A percentile compares a stretch with the other conserved stretches of the same genome.
These are phyloP conservation scores for Neria commutata DNA, from an alignment of 2,888 invertebrate genomes.

Conservation along the genomic window DNA sequence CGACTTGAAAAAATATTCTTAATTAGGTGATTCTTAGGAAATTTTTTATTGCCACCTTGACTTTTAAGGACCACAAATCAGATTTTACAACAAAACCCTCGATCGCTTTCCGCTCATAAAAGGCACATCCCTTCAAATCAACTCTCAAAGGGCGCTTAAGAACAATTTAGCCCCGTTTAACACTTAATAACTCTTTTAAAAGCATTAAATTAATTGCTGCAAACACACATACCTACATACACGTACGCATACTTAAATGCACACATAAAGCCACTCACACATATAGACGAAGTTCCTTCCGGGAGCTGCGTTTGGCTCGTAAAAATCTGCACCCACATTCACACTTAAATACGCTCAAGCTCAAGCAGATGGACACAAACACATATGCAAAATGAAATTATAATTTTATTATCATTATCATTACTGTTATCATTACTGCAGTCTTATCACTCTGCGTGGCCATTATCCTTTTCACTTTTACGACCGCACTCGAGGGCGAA, in stretches of 20 bases:
- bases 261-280: no score
- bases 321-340: slow-evolving; percentile 16
- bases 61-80: no score
- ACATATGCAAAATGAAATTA: slow-evolving; percentile 49
- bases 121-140: no score
- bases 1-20: no score
- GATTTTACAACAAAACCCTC: no score
- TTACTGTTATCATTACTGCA: slow-evolving; percentile 42
- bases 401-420: slow-evolving; percentile 60
- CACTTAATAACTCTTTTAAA: background rate
- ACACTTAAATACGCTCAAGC: slow-evolving; percentile 19
- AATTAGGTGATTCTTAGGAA: no score
- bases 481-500: slow-evolving; percentile 39
- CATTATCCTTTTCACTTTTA: slow-evolving; percentile 38
- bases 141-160: background rate
- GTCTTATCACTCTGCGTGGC: slow-evolving; percentile 39
- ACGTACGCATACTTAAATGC: slow-evolving; percentile 34
- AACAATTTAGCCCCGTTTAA: background rate
- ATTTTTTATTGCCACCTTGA: no score
- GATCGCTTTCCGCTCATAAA: no score
- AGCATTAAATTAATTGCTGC: background rate
- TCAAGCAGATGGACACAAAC: slow-evolving; percentile 22
- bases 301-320: no score
- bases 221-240: slow-evolving; percentile 23
- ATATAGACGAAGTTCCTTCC: no score